phyloP scores from a whole-genome alignment of 2,888 invertebrate genomes.

The Dynastes maya region DNA sequence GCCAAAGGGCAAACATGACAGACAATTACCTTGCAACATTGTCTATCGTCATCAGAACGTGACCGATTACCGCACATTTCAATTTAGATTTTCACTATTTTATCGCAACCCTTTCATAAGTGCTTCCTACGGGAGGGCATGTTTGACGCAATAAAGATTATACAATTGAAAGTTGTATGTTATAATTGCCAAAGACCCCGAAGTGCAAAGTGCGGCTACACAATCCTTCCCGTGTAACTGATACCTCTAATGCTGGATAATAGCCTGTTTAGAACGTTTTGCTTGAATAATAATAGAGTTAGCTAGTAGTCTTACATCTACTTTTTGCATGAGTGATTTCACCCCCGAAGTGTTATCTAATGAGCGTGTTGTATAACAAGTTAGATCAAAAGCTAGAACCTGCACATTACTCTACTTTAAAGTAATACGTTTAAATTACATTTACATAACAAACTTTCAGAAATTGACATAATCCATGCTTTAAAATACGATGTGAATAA shows the following conservation, averaged over 20 bases:
- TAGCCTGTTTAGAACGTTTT: constrained; percentile 1
- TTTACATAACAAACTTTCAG: not conserved
- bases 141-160: constrained; percentile 3
- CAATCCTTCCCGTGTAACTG: constrained; percentile 3
- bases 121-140: not conserved
- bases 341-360: not conserved
- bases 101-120: constrained; percentile 20
- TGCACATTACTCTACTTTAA: not conserved
- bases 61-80: constrained; percentile 34
- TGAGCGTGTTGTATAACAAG: not conserved
- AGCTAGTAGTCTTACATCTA: not conserved
- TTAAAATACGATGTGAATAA: not conserved
- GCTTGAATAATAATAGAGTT: constrained; percentile 12
- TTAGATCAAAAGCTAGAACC: not conserved
- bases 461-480: not conserved
- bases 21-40: constrained; percentile 25
- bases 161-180: constrained; percentile 29
- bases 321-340: not conserved
- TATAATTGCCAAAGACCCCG: constrained; percentile 9
- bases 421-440: constrained; percentile 10
- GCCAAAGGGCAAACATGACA: constrained; percentile 28
- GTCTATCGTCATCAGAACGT: constrained; percentile 33
- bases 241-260: constrained; percentile 5
- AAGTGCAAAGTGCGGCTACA: not conserved
- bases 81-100: constrained; percentile 29